Percentiles rank a stretch among this genome's conserved stretches.
phyloP scores from a whole-genome alignment of 2,888 invertebrate genomes.

The Lottia scabra region DNA sequence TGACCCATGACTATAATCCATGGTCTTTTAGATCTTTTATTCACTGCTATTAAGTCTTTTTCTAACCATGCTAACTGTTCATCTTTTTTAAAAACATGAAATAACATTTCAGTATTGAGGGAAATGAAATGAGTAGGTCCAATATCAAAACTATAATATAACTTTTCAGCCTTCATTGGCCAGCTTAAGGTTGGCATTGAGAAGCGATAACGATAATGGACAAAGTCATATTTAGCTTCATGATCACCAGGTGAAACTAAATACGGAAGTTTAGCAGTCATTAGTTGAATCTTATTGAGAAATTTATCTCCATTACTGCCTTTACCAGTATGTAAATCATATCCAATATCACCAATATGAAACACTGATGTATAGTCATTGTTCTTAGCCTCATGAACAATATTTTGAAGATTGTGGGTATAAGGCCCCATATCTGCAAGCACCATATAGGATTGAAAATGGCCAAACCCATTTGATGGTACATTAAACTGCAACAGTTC shows the following conservation, averaged over 20 bases:
- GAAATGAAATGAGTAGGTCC: slow-evolving; percentile 62
- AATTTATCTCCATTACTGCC: slow-evolving; percentile 62
- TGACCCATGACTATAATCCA: slow-evolving; percentile 68
- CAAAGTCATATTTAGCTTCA: slow-evolving; percentile 42
- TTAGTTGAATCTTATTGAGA: slow-evolving; percentile 54
- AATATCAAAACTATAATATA: slow-evolving; percentile 66
- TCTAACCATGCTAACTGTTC: slow-evolving; percentile 52
- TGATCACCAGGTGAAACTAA: slow-evolving; percentile 63
- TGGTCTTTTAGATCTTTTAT: slow-evolving; percentile 47
- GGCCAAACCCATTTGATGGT: slow-evolving; percentile 45
- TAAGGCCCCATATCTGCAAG: slow-evolving; percentile 63
- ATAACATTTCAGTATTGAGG: slow-evolving; percentile 54
- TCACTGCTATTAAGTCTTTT: slow-evolving; percentile 54
- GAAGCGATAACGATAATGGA: slow-evolving; percentile 57
- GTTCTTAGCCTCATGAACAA: slow-evolving; percentile 50
- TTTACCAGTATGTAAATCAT: slow-evolving; percentile 55
- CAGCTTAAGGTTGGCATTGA: slow-evolving; percentile 58
- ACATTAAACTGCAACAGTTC: slow-evolving; percentile 59
- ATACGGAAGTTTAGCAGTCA: slow-evolving; percentile 62
- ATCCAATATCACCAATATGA: slow-evolving; percentile 65
- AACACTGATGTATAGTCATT: slow-evolving; percentile 53
- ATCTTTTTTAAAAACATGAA: slow-evolving; percentile 76
- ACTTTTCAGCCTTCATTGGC: slow-evolving; percentile 58
- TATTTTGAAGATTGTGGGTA: slow-evolving; percentile 43
- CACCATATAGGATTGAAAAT: slow-evolving; percentile 56